Conservation (phyloP, 2,113 vertebrate species). For the Catharus minimus region DNA sequence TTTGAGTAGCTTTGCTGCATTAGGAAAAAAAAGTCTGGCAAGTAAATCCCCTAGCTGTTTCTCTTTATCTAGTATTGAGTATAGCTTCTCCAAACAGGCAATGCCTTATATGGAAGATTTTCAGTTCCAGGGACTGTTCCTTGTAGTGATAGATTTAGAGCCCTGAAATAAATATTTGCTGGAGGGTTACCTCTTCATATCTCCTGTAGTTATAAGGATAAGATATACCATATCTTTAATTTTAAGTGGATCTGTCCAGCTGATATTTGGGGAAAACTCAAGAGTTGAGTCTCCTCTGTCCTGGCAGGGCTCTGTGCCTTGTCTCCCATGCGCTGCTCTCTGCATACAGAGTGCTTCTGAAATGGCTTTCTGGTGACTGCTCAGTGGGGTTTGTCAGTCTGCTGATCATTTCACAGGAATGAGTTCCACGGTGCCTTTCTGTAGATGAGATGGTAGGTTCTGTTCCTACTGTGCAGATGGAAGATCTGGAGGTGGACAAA, state of each 20-base stretch:
- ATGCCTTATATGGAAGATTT: not conserved
- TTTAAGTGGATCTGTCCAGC: not conserved
- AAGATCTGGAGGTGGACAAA: not conserved
- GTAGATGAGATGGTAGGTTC: not conserved
- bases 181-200: not conserved
- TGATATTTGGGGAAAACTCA: not conserved
- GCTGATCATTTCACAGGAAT: not conserved
- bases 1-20: not conserved
- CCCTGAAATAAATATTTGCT: not conserved
- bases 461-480: not conserved
- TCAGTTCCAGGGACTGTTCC: not conserved
- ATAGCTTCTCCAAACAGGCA: not conserved
- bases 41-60: not conserved
- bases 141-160: not conserved
- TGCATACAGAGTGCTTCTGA: not conserved
- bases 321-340: not conserved
- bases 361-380: not conserved
- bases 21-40: not conserved
- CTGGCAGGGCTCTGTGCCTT: not conserved
- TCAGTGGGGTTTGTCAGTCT: not conserved
- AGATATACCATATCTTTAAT: not conserved
- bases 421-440: not conserved
- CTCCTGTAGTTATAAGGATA: not conserved
- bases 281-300: not conserved
- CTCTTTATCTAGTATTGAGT: not conserved